Base-by-base conservation (phyloP, 53 echinoderm and acorn worm genomes). In the Actinopyga echinites region DNA sequence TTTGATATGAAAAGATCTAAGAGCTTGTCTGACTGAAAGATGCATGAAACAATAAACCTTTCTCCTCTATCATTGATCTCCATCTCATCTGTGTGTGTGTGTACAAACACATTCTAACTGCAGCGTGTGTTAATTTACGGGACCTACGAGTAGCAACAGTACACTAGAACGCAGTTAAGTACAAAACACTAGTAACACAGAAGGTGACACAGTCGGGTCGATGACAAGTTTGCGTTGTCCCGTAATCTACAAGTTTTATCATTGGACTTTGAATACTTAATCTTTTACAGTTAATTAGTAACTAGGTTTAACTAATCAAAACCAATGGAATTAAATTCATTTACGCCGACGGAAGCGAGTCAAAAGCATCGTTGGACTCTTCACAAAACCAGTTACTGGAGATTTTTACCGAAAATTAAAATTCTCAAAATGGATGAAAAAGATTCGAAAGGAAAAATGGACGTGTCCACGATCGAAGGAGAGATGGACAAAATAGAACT, bases 251-350 rank as follows among this genome's bases (percentile, higher is more conserved):
- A 49, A 49, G 15, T 15, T 49, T 49, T 49, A 49, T 49, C 49
- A 49, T 63, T 44, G 71, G 71, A 71, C 71, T 71, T 71, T 71
- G 71, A 22, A 71, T 71, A 49, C 49, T 49, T 15, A 44, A 49
- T 49, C 49, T 49, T 49, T 15, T 40, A 20, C 38, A 71, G 35
- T 34, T 71, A 71, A 71, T 71, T 71, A 71, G 44, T 71, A 71
- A 71, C 71, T 22, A 40, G 2, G 42, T 43, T 17, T 17, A 49
- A 15, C 49, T 49, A 49, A 49, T 49, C 49, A 36, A 23, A 4
- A 36, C 7, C 71, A 26, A 71, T 71, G 71, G 71, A 71, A 71
- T 71, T 71, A 71, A 71, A 71, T 21, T 23, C 71, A 71, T 71
- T 44, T 71, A 71, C 71, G n/a, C 44, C 28, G 40, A 71, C 71